Conservation (phyloP, 1,140 invertebrate species). For the Drosophila micromelanica region DNA sequence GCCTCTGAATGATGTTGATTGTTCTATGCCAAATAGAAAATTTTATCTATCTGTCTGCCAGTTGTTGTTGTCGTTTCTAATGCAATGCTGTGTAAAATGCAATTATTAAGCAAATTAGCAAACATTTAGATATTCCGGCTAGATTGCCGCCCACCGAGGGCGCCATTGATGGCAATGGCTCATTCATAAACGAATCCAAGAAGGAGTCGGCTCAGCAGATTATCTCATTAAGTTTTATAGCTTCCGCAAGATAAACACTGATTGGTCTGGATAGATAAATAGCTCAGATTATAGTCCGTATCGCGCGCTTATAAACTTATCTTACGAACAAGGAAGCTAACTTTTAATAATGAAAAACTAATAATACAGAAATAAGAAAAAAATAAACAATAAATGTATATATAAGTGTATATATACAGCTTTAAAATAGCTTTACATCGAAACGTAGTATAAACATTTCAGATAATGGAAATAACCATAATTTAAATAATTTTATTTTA, state of each 20-base stretch:
- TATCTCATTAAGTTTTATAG: constrained; percentile 68
- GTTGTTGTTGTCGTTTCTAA: constrained; percentile 54
- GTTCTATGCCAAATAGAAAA: constrained; percentile 68
- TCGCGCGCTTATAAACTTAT: background rate
- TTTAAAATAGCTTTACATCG: too few relatives aligned
- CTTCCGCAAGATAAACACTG: constrained; percentile 48
- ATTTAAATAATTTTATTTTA: too few relatives aligned
- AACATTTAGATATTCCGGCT: constrained; percentile 70
- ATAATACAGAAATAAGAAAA: too few relatives aligned
- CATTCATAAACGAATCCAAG: constrained; percentile 60
- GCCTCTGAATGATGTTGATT: constrained; percentile 71
- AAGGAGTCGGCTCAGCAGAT: constrained; percentile 23
- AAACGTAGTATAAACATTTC: too few relatives aligned
- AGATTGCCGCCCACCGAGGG: constrained; percentile 65
- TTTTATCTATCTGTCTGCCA: constrained; percentile 48
- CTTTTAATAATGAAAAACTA: too few relatives aligned
- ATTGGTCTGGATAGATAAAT: constrained; percentile 14
- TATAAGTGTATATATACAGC: too few relatives aligned
- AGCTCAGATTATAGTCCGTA: constrained; percentile 8
- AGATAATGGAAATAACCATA: too few relatives aligned
- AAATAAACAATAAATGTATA: too few relatives aligned
- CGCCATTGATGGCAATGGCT: constrained; percentile 64
- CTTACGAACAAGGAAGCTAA: background rate
- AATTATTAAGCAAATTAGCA: constrained; percentile 82
- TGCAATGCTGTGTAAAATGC: constrained; percentile 57